Conservation (phyloP, 2,888 invertebrate genomes). For the Unio pictorum region DNA sequence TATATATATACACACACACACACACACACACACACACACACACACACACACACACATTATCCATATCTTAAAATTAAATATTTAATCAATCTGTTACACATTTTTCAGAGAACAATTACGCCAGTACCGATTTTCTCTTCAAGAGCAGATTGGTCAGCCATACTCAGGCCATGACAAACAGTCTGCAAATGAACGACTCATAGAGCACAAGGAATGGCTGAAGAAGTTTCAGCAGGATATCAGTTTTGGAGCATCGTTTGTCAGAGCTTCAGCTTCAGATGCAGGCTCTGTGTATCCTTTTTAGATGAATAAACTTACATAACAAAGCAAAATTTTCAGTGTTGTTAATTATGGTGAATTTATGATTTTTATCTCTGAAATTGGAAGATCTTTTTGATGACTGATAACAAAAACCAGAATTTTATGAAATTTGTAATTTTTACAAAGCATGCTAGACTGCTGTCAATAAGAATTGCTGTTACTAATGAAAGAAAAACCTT, state of each 20-base stretch:
- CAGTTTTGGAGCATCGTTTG: conserved; percentile 40
- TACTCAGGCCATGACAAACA: conserved; percentile 11
- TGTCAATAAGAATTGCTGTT: no score
- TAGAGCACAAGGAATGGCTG: conserved; percentile 62
- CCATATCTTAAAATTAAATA: no score
- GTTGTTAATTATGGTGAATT: not conserved
- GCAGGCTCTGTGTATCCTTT: conserved; percentile 63
- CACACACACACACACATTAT: no score
- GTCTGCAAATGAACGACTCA: conserved; percentile 54
- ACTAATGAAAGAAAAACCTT: no score
- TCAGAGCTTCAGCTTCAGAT: conserved; percentile 45
- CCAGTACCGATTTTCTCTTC: conserved; percentile 32
- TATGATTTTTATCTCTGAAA: conserved; percentile 10
- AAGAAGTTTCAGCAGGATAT: conserved; percentile 50
- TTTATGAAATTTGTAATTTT: no score
- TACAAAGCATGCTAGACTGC: no score
- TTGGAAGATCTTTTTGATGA: conserved; percentile 9
- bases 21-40: not conserved
- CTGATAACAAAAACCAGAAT: not conserved
- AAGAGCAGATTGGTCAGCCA: not conserved
- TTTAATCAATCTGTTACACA: no score
- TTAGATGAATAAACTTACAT: not conserved
- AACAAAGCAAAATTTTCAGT: not conserved
- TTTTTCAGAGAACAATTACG: conserved; percentile 55
- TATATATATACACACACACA: not conserved